Evolutionary conservation across 2,888 invertebrate genomes (phyloP).

Genomic region (Rhimphoctona megacephalus): DNA sequence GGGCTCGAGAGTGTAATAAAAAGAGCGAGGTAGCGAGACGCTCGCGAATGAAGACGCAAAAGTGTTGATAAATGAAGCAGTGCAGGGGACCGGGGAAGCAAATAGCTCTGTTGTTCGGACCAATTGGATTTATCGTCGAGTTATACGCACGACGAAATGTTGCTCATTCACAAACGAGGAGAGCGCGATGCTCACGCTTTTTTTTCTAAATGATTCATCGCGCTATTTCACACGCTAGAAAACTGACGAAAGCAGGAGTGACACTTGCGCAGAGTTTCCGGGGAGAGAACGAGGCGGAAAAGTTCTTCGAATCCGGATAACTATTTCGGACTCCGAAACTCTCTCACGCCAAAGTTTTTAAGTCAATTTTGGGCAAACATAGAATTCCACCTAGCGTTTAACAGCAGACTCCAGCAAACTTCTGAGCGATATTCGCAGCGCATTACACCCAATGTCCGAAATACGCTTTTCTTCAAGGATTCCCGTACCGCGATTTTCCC

Average conservation of each 20-base stretch:
- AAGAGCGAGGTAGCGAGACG: neutral
- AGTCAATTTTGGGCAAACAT: constrained; percentile 58
- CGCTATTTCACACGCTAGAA: neutral
- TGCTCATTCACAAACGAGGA: neutral
- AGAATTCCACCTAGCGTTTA: constrained; percentile 52
- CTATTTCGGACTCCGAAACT: neutral
- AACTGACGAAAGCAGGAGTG: neutral
- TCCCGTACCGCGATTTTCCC: neutral
- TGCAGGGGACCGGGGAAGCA: too few relatives aligned
- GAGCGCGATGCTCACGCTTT: too few relatives aligned
- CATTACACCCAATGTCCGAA: neutral
- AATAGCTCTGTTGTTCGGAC: too few relatives aligned
- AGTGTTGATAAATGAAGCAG: too few relatives aligned
- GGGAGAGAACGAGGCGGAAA: constrained; percentile 3
- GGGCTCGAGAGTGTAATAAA: neutral
- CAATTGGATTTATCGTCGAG: too few relatives aligned
- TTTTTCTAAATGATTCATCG: too few relatives aligned
- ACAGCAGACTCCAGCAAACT: constrained; percentile 8
- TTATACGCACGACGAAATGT: too few relatives aligned
- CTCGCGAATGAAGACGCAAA: too few relatives aligned
- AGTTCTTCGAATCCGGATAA: neutral
- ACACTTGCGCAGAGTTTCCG: constrained; percentile 6
- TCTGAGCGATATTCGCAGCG: neutral
- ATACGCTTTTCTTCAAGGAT: neutral
- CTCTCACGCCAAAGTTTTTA: constrained; percentile 34